Percentiles rank a stretch among this genome's conserved stretches.
Evolutionary conservation across 2,888 invertebrate species (phyloP).

Genomic region (Chrysolina americana): DNA sequence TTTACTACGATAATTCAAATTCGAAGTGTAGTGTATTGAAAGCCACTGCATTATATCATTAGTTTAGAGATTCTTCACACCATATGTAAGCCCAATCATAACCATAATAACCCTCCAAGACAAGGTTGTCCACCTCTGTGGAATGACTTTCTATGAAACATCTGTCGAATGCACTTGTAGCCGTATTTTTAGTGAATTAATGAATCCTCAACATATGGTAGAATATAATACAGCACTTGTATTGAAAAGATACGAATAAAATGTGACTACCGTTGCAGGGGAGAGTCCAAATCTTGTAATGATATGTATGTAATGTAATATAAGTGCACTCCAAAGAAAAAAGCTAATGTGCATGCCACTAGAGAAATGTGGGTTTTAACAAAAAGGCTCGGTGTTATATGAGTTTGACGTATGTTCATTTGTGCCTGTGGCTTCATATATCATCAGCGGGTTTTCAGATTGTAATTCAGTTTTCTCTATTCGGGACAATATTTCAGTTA

Average conservation of each 20-base stretch:
- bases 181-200: not conserved
- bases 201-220: not conserved
- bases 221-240: conserved; percentile 2
- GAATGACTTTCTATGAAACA: conserved; percentile 6
- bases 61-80: not conserved
- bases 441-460: too few species aligned
- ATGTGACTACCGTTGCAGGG: not conserved
- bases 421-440: too few species aligned
- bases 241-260: not conserved
- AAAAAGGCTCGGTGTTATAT: too few species aligned
- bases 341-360: too few species aligned
- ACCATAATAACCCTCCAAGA: not conserved
- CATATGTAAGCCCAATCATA: not conserved
- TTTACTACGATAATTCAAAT: conserved; percentile 18
- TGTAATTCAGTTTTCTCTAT: too few species aligned
- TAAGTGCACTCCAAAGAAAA: too few species aligned
- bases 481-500: too few species aligned
- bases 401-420: too few species aligned
- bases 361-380: too few species aligned
- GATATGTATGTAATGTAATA: too few species aligned
- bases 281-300: not conserved
- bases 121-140: conserved; percentile 5
- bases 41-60: conserved; percentile 3
- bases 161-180: conserved; percentile 13
- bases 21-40: conserved; percentile 13